Percentiles rank a stretch among this genome's conserved stretches.
Evolutionary conservation across 2,113 vertebrate species (phyloP).

Genomic region (Phylloscopus whistleri): DNA sequence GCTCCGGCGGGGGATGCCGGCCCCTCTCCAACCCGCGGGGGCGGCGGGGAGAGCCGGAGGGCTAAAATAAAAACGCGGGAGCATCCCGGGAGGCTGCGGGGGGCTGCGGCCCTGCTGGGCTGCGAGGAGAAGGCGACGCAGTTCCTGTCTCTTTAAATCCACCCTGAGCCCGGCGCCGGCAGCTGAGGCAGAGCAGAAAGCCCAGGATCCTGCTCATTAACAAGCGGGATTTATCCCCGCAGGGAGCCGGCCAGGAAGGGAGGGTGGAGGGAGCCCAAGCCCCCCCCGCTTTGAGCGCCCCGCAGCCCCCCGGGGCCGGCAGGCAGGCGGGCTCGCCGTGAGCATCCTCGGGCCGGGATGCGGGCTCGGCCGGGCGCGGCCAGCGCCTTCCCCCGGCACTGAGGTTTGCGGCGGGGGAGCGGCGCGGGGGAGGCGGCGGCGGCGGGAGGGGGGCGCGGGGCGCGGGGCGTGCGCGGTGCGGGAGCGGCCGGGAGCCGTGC

Average conservation of each 20-base stretch:
- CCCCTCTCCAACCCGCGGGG: neutral
- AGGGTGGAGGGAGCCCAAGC: neutral
- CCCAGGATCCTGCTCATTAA: constrained; percentile 52
- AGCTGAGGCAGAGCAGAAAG: constrained; percentile 31
- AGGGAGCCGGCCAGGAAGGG: neutral
- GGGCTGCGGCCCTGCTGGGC: constrained; percentile 35
- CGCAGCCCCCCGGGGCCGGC: neutral
- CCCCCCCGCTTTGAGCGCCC: neutral
- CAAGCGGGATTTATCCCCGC: constrained; percentile 70
- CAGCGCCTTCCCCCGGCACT: too few relatives aligned
- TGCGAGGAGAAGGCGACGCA: constrained; percentile 20
- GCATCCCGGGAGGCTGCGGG: constrained; percentile 41
- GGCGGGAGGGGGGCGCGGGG: neutral
- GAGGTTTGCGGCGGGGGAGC: neutral
- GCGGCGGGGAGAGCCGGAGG: neutral
- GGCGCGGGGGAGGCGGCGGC: neutral
- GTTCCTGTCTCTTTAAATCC: constrained; percentile 78
- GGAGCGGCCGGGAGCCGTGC: neutral
- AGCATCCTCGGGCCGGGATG: neutral
- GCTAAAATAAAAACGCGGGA: neutral
- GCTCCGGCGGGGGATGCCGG: neutral
- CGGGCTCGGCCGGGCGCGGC: neutral
- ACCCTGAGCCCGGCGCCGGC: constrained; percentile 33
- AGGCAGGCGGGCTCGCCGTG: neutral
- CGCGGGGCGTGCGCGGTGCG: neutral